Base-by-base conservation (phyloP, 2,888 invertebrate genomes). In the Phytoseiulus persimilis region DNA sequence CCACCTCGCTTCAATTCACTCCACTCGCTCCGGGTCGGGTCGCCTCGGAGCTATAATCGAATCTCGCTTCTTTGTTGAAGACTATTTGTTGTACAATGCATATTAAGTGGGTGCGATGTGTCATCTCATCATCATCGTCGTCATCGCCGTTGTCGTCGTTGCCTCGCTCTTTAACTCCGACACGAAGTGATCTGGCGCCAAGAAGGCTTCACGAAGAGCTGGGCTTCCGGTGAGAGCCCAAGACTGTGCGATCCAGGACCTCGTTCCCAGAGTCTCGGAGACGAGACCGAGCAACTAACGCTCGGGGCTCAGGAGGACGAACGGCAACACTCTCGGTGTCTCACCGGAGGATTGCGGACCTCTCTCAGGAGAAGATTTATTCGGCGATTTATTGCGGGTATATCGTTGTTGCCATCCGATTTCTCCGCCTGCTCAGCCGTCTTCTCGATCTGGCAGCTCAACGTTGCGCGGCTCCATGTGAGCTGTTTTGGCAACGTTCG, bases 21-120 rank as follows among this genome's bases (percentile, higher is more conserved):
- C 28, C 65, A 65, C 65, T 65, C 65, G 65, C 65, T 65, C 65
- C 65, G 65, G 23, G 65, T 65, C 65, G 65, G 65, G 65, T 65
- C 65, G 65, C 65, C 65, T 65, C 65, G 65, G 65, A 65, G 65
- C 65, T 65, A 65, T 65, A 65, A 65, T 65, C 65, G 65, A 65
- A 65, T 65, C 65, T 65, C 65, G 65, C 65, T 65, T 65, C 65
- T 65, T 65, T 65, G 65, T 65, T 65, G 65, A 65, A 65, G 65
- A 65, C 65, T 65, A 65, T 65, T 65, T 65, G 65, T 65, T 65
- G 65, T 65, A 65, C 65, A 65, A 65, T 65, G 65, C 65, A 65
- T 65, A 65, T 65, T 65, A 65, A 65, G 65, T 65, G 65, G 65
- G 65, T 18, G 65, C 65, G 65, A 65, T 65, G 65, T 65, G 65